phyloP scores from a whole-genome alignment of 2,888 invertebrate genomes.

The Corythucha ciliata region DNA sequence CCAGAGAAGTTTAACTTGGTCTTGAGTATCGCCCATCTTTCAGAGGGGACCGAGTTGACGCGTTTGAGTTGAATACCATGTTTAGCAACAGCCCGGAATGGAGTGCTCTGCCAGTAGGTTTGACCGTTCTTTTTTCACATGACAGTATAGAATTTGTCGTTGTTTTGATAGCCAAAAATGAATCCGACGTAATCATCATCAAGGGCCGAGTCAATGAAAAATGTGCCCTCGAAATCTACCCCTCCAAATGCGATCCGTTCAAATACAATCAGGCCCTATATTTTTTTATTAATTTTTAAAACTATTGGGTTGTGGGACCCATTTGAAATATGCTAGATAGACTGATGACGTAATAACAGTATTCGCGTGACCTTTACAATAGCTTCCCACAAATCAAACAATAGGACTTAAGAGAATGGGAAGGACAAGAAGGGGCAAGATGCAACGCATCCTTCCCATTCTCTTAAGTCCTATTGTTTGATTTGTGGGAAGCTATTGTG shows the following conservation, averaged over 20 bases:
- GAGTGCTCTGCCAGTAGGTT: slow-evolving; percentile 87
- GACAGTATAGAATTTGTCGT: slow-evolving; percentile 83
- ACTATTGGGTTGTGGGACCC: no score
- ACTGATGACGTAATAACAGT: no score
- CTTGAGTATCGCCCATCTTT: slow-evolving; percentile 84
- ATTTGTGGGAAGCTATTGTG: no score
- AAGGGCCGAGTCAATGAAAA: slow-evolving; percentile 81
- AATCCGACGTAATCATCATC: slow-evolving; percentile 96
- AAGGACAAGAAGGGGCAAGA: no score
- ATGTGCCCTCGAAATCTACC: slow-evolving; percentile 91
- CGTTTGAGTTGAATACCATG: slow-evolving; percentile 89
- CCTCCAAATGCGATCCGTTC: slow-evolving; percentile 82
- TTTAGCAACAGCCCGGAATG: slow-evolving; percentile 85
- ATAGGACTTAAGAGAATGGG: no score
- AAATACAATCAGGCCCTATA: no score
- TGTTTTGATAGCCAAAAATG: slow-evolving; percentile 78
- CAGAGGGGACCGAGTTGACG: slow-evolving; percentile 80
- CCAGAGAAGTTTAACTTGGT: slow-evolving; percentile 65
- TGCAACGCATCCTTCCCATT: no score
- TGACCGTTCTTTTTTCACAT: slow-evolving; percentile 95
- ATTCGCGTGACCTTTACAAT: no score
- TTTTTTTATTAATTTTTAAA: no score
- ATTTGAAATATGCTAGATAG: no score
- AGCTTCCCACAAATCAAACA: no score
- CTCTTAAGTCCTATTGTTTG: no score